Evolutionary conservation across 2,888 invertebrate genomes (phyloP).

Genomic region (Notocelia uddmanniana): DNA sequence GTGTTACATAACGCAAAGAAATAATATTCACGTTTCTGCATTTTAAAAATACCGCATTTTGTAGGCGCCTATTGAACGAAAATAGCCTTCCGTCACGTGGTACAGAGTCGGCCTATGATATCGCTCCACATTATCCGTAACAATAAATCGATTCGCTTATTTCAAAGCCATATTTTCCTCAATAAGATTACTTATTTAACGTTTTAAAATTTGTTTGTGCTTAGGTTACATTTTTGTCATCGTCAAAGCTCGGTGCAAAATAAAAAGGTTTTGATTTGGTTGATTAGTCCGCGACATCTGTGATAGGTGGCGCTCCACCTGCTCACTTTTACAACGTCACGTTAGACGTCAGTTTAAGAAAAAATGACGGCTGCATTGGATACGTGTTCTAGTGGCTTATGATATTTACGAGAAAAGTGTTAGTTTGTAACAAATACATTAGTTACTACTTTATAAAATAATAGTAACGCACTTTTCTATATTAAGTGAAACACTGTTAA

Average conservation of each 20-base stretch:
- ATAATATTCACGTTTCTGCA: slow-evolving; percentile 66
- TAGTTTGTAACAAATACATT: slow-evolving; percentile 71
- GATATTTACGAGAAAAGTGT: slow-evolving; percentile 85
- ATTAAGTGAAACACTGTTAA: slow-evolving; percentile 70
- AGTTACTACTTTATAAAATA: slow-evolving; percentile 64
- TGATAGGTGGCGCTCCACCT: slow-evolving; percentile 73
- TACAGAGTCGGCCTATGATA: slow-evolving; percentile 79
- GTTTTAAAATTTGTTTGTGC: slow-evolving; percentile 43
- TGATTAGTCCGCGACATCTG: slow-evolving; percentile 48
- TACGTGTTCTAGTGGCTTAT: slow-evolving; percentile 85
- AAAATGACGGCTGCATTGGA: slow-evolving; percentile 85
- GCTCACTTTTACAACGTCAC: slow-evolving; percentile 64
- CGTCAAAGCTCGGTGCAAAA: slow-evolving; percentile 40
- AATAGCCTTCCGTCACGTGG: slow-evolving; percentile 84
- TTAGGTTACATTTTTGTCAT: slow-evolving; percentile 46
- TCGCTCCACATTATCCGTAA: slow-evolving; percentile 79
- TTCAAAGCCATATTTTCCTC: slow-evolving; percentile 35
- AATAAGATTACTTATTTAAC: slow-evolving; percentile 10
- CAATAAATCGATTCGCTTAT: slow-evolving; percentile 59
- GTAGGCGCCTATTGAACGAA: slow-evolving; percentile 80
- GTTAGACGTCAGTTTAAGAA: slow-evolving; percentile 74
- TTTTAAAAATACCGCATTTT: slow-evolving; percentile 87
- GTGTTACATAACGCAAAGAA: slow-evolving; percentile 81
- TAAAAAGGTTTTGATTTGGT: slow-evolving; percentile 58
- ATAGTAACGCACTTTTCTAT: slow-evolving; percentile 60